Evolutionary conservation across 2,113 vertebrate genomes (phyloP), one percentile per base, ranked within the genome.

Genomic region (Stigmatopora argus): DNA sequence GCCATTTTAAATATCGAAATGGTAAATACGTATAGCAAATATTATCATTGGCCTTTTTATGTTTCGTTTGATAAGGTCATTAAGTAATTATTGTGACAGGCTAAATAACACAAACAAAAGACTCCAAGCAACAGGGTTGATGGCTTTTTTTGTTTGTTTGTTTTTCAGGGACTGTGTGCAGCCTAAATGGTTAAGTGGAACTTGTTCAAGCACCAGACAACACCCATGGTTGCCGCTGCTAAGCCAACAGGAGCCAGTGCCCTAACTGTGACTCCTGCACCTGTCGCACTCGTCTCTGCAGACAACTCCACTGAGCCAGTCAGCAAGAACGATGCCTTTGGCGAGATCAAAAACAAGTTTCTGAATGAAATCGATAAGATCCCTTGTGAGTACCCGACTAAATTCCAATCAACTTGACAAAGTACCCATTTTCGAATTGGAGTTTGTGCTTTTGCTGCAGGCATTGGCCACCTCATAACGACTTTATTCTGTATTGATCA

Each of bases 291-390:
- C 60, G 86, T 89, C 67, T 78, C 86, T 1, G 47, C 72, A 4
- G 93, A 93, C 49, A 97, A 96, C 83, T 86, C 93, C 76, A 97
- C 96, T 0, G 89, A 77, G 0, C 90, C 87, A 0, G 90, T 92
- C 84, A 89, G 79, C 86, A 92, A 92, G 86, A 94, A 93, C 55
- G 93, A 96, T 74, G 80, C 89, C 84, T 93, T 96, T 4, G 89
- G 93, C 62, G 89, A 93, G 72, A 84, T 97, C 77, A 95, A 91
- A 83, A 95, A 96, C 67, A 95, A 95, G 84, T 94, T 98, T 78
- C 92, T 96, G 82, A 97, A 96, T 0, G 93, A 96, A 87, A 93
- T 98, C 66, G 92, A 93, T 83, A 96, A 94, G 85, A 94, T 98
- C 71, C 95, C 94, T 78, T 0, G 96, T 98, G 88, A 96, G 95